Evolutionary conservation across 2,888 invertebrate genomes (phyloP), one percentile per base, ranked within the genome.

Genomic region (Artemia sinica): DNA sequence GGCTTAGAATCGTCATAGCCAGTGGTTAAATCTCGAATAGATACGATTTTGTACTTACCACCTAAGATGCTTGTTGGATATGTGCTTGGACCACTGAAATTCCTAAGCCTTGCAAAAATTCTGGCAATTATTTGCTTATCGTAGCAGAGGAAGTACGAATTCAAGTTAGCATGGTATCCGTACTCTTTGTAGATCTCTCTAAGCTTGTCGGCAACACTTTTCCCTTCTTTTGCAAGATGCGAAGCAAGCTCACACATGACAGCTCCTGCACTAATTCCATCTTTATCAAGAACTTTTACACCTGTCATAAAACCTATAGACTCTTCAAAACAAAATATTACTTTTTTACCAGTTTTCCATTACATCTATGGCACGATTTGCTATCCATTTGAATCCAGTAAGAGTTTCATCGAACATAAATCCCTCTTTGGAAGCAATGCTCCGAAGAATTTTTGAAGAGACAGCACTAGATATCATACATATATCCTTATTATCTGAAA

Each of bases 311-410:
- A 97, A 0, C 96, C 98, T 76, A 99, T 96, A 0, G 97, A 96
- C 79, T 99, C 98, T 77, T 99, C 98, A 78, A 89, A 99, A 0
- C 95, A 94, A 79, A 96, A 93, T 68, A 98, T 77, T 0, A 95
- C 89, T 11, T 81, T 79, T 74, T 90, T 89, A 49, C 86, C 88
- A 69, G 85, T 78, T 70, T 70, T 84, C 80, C 51, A 86, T 78
- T 69, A 94, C 79, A 8, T 91, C 84, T 50, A 86, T 80, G 0
- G 89, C 83, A 74, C 84, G 84, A 78, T 96, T 97, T 8, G 92
- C 97, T 91, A 99, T 95, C 96, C 96, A 99, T 76, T 99, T 99
- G 77, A 99, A 99, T 0, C 98, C 98, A 0, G 98, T 99, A 68
- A 98, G 81, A 0, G 98, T 97, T 80, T 97, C 95, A 79, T 80